These are phyloP conservation scores for Pecten maximus DNA, from an alignment of 2,888 invertebrate genomes.

Conservation along the genomic window DNA sequence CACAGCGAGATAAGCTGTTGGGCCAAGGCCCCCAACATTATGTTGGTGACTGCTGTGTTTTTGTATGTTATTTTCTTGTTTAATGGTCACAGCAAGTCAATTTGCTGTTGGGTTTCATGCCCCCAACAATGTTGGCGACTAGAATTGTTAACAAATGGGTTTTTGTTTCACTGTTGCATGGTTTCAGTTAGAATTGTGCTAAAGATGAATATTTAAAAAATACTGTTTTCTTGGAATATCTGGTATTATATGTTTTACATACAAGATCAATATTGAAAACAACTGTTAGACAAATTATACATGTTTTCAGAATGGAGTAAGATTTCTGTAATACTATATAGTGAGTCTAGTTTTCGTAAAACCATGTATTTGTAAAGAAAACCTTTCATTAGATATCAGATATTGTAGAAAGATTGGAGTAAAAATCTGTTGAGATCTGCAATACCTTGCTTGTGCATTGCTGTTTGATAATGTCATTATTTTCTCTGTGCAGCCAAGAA, in stretches of 20 bases:
- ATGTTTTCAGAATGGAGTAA: neutral
- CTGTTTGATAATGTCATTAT: constrained; percentile 8
- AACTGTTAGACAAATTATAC: neutral
- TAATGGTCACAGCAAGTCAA: constrained; percentile 12
- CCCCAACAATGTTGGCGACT: constrained; percentile 62
- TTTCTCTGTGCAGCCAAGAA: constrained; percentile 30
- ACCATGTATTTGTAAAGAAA: neutral
- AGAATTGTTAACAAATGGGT: neutral
- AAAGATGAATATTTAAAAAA: neutral
- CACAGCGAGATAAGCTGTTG: constrained; percentile 56
- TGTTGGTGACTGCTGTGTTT: constrained; percentile 46
- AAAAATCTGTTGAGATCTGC: neutral
- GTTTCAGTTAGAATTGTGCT: neutral
- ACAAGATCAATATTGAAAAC: neutral
- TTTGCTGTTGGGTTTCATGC: constrained; percentile 57
- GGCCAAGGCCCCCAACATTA: constrained; percentile 50
- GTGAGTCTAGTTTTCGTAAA: neutral
- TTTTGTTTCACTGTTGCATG: constrained; percentile 14
- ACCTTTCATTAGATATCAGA: neutral
- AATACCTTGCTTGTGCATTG: neutral
- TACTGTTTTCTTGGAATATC: neutral
- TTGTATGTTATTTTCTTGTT: neutral
- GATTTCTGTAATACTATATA: neutral
- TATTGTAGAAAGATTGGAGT: neutral
- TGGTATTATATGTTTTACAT: neutral